A percentile compares a stretch with the other conserved stretches of the same genome.
phyloP scores from a whole-genome alignment of 2,888 invertebrate genomes.

The Caenorhabditis angaria region DNA sequence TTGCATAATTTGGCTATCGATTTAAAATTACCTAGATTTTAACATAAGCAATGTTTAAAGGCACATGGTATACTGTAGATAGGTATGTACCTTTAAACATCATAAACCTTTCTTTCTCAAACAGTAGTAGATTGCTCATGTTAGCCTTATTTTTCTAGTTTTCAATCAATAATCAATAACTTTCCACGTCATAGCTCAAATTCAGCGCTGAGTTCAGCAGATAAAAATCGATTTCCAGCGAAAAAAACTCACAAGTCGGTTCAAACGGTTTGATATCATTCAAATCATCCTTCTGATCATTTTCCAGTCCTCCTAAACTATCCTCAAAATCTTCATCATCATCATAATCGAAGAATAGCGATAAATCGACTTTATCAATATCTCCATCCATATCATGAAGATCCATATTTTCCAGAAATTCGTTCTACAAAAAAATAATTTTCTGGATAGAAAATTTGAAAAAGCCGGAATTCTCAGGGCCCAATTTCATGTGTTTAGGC shows the following conservation, averaged over 20 bases:
- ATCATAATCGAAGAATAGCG: slow-evolving; percentile 36
- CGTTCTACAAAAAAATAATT: slow-evolving; percentile 26
- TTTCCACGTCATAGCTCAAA: too few relatives aligned
- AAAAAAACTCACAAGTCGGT: slow-evolving; percentile 27
- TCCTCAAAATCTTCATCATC: slow-evolving; percentile 46
- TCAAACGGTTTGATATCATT: slow-evolving; percentile 16
- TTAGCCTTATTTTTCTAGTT: not conserved
- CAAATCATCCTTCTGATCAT: slow-evolving; percentile 13
- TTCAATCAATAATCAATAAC: too few relatives aligned
- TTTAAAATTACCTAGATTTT: too few relatives aligned
- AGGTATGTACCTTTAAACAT: too few relatives aligned
- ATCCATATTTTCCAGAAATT: slow-evolving; percentile 53
- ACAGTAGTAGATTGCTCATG: too few relatives aligned
- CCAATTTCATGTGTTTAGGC: too few relatives aligned
- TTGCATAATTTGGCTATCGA: too few relatives aligned
- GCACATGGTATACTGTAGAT: too few relatives aligned
- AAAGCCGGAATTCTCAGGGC: too few relatives aligned
- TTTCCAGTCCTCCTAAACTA: slow-evolving; percentile 36
- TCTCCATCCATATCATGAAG: slow-evolving; percentile 51
- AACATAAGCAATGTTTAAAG: too few relatives aligned
- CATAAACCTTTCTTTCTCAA: too few relatives aligned
- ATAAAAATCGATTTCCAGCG: not conserved
- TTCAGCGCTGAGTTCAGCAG: not conserved
- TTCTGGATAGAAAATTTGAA: too few relatives aligned
- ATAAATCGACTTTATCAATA: slow-evolving; percentile 46